Evolutionary conservation across 1,140 invertebrate species (phyloP), one percentile per base, ranked within the genome.

Genomic region (Drosophila willistoni): DNA sequence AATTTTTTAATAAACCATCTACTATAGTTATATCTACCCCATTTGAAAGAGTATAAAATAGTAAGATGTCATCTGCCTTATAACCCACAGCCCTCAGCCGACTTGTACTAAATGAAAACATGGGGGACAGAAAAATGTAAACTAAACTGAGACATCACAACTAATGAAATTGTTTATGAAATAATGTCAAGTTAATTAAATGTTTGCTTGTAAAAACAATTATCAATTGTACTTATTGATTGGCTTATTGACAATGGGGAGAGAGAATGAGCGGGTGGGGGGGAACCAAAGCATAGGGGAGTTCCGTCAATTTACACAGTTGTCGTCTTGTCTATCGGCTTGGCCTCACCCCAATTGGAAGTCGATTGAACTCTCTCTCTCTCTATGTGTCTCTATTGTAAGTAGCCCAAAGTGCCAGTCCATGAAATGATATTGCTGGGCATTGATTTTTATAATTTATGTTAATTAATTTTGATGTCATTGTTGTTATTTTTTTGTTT

Each of bases 361-460:
- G 2, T 51, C 44, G 44, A 57, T 57, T 73, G 71, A 73, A 73
- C 74, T 62, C 22, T 33, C 34, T 34, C 33, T 33, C 33, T 33
- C 33, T 34, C 33, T 34, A 0, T 34, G 2, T 36, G 10, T 36
- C 9, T 36, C 34, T 12, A 69, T 51, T 51, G 44, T 51, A 51
- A 73, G 69, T 73, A 56, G 61, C 47, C 47, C 57, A 67, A 66
- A 51, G 36, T 57, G 44, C 39, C 39, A 74, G 47, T 19, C 34
- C 74, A 68, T 76, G 44, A 73, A 73, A 76, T 76, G 41, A 39
- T 59, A 62, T 62, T 68, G 59, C 29, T 64, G 62, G 25, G 42
- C 39, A 47, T 69, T 73, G 75, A 77, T 77, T 73, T 73, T 56
- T 77, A 66, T 74, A 55, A 70, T 66, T 70, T 69, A 74, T 77